Base-by-base conservation (phyloP, 2,797 vertebrate species). In the Astyanax mexicanus region DNA sequence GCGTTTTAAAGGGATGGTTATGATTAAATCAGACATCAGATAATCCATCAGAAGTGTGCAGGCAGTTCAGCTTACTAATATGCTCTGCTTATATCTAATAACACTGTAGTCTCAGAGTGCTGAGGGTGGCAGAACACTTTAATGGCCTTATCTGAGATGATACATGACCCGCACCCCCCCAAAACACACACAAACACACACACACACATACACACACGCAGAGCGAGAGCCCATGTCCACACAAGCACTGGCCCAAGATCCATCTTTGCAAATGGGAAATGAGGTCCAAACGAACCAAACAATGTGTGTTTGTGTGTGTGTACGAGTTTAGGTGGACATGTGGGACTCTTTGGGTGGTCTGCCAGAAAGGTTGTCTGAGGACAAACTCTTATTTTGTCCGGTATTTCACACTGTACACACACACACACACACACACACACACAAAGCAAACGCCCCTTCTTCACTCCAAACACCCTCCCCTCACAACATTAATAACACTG, bases 1-100 rank as follows among this genome's bases (percentile, higher is more conserved):
- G 42, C n/a, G n/a, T n/a, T n/a, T n/a, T n/a, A n/a, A n/a, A 57
- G 40, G 7, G 12, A 66, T 52, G 51, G 45, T 52, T 40, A 55
- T 58, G 44, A 35, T 62, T 75, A 70, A 80, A 80, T 76, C 80
- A 76, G 52, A 47, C 70, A 47, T 62, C 51, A 74, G 69, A 72
- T 60, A 74, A 44, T 61, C 64, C 27, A 66, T 71, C 67, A 61
- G 44, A 45, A 45, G 38, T 17, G 9, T 47, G 44, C 40, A 23
- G 7, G 58, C 40, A 44, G 51, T n/a, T 37, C 40, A 47, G 47
- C 62, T 35, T 21, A 15, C 58, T 69, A 67, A 69, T 78, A 70
- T 69, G 27, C 71, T 68, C 55, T 67, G 60, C 19, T 67, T 70
- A 51, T 70, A 60, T 19, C 69, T 75, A 45, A 67, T 71, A 71